Conservation (phyloP, 2,888 invertebrate genomes). For the Cepaea hortensis region DNA sequence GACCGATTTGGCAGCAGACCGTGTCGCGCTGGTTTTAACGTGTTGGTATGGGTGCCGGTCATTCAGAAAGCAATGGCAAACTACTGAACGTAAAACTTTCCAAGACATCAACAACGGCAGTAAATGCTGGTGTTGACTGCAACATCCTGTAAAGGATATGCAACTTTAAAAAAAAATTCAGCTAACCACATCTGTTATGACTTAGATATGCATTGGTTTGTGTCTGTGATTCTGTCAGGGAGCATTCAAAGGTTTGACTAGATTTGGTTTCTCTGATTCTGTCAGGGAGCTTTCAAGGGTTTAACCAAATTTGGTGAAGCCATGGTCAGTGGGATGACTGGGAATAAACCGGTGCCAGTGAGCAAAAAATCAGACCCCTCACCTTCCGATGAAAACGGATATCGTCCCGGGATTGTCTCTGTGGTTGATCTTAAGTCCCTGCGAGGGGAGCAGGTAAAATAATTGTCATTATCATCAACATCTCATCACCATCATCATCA, state of each 20-base stretch:
- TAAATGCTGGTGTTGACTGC: too few species aligned
- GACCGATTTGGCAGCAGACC: too few species aligned
- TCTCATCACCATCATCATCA: too few species aligned
- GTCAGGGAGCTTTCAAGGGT: constrained; percentile 88
- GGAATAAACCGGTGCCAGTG: constrained; percentile 76
- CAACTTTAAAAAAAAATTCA: too few species aligned
- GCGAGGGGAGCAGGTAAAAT: constrained; percentile 64
- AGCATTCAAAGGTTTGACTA: constrained; percentile 87
- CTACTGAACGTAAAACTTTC: too few species aligned
- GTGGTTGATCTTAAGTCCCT: constrained; percentile 83
- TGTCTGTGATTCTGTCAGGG: constrained; percentile 77
- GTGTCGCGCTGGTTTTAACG: too few species aligned
- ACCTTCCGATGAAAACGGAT: constrained; percentile 67
- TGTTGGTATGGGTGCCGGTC: too few species aligned
- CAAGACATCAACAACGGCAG: too few species aligned
- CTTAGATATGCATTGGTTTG: neutral
- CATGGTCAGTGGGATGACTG: constrained; percentile 91
- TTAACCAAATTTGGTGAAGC: constrained; percentile 89
- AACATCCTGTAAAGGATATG: too few species aligned
- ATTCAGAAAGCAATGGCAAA: too few species aligned
- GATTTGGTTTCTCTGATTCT: neutral
- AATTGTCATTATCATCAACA: neutral
- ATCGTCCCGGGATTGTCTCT: constrained; percentile 88
- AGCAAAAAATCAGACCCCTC: constrained; percentile 64
- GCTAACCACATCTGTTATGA: too few species aligned